Percentiles rank a stretch among this genome's conserved stretches.
Evolutionary conservation across 2,113 vertebrate genomes (phyloP).

Genomic region (Zosterops hypoxanthus): DNA sequence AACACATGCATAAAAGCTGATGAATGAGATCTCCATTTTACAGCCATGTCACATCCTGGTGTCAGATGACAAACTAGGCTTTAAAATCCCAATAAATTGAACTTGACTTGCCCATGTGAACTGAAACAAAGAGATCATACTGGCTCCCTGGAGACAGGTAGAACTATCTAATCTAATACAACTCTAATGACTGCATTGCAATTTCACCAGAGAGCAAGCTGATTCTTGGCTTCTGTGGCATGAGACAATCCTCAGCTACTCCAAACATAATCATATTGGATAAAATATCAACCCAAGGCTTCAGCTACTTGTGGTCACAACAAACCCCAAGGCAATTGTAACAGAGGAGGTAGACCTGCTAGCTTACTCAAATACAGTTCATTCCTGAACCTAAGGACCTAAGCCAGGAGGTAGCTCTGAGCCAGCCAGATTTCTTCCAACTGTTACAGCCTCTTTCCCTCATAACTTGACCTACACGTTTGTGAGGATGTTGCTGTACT

Average conservation of each 20-base stretch:
- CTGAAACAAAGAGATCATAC: not conserved
- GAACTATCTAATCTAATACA: slow-evolving; percentile 24
- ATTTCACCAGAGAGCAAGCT: not conserved
- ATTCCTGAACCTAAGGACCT: not conserved
- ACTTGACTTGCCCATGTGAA: slow-evolving; percentile 15
- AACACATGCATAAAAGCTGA: slow-evolving; percentile 21
- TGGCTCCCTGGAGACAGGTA: slow-evolving; percentile 2
- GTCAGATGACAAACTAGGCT: slow-evolving; percentile 24
- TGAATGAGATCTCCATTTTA: slow-evolving; percentile 16
- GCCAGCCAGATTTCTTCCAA: not conserved
- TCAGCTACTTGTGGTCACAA: slow-evolving; percentile 4
- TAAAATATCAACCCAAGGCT: slow-evolving; percentile 1
- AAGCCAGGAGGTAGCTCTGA: not conserved
- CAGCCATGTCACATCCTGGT: slow-evolving; percentile 1
- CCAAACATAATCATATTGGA: not conserved
- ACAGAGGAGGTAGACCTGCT: not conserved
- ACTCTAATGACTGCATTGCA: not conserved
- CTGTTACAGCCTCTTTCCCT: not conserved
- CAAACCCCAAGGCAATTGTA: not conserved
- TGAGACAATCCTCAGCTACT: not conserved
- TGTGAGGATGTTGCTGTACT: not conserved
- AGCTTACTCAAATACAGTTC: not conserved
- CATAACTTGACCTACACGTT: not conserved
- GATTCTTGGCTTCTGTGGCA: slow-evolving; percentile 16
- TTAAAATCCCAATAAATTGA: slow-evolving; percentile 47